These are phyloP conservation scores for Chlamydotis undulata DNA, from an alignment of 2,113 vertebrate species.

Conservation along the genomic window DNA sequence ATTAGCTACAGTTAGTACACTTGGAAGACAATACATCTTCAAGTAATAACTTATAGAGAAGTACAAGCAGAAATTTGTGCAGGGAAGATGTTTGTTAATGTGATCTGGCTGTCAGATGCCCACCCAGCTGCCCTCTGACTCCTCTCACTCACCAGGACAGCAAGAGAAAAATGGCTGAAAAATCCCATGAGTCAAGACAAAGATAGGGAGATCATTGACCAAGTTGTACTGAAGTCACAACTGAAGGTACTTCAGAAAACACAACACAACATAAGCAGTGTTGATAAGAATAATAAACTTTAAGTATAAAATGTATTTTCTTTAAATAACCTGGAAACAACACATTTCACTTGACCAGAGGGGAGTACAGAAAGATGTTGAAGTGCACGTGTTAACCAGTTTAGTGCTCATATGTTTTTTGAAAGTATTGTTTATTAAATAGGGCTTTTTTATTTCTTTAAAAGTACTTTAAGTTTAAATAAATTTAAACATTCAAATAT, in stretches of 20 bases:
- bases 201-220: too few species aligned
- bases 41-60: too few species aligned
- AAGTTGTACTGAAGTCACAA: background rate
- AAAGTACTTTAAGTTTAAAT: background rate
- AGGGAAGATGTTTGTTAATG: too few species aligned
- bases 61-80: too few species aligned
- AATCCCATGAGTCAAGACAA: too few species aligned
- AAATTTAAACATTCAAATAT: background rate
- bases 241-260: background rate
- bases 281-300: background rate
- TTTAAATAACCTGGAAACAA: background rate
- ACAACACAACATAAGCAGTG: accelerated
- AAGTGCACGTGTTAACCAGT: background rate
- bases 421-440: background rate
- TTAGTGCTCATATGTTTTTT: background rate
- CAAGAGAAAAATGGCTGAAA: too few species aligned
- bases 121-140: too few species aligned
- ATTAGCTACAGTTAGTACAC: too few species aligned
- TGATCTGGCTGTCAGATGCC: too few species aligned
- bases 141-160: too few species aligned
- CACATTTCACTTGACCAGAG: background rate
- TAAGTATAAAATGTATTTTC: background rate
- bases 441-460: background rate
- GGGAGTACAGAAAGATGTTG: accelerated
- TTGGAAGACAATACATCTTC: too few species aligned